phyloP scores from a whole-genome alignment of 2,113 vertebrate genomes.

The Equus przewalskii region DNA sequence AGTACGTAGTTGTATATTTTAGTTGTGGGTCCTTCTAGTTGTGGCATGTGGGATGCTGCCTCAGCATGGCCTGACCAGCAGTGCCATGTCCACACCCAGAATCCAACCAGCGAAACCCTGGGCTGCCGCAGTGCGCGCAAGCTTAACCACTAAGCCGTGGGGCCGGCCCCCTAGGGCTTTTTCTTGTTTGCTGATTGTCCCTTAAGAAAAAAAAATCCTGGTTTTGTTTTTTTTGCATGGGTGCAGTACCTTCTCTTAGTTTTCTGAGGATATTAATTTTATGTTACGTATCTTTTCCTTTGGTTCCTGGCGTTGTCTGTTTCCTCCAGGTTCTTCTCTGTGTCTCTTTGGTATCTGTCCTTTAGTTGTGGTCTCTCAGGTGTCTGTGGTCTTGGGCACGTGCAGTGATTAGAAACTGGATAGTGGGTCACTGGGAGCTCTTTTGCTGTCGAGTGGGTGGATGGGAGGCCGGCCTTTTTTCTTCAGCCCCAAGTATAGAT shows the following conservation, averaged over 20 bases:
- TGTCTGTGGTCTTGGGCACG: neutral
- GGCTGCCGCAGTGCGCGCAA: no score
- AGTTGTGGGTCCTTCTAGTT: no score
- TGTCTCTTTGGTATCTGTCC: neutral
- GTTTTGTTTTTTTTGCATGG: neutral
- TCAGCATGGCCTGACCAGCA: no score
- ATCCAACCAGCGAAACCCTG: no score
- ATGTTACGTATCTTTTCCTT: neutral
- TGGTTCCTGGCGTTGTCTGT: neutral
- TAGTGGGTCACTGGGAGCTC: neutral
- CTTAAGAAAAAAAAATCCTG: neutral
- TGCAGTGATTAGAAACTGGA: neutral
- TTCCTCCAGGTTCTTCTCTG: neutral
- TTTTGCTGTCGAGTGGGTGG: neutral
- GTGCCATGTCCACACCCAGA: no score
- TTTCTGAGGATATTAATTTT: neutral
- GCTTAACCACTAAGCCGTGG: no score
- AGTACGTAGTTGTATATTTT: no score
- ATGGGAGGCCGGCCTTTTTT: neutral
- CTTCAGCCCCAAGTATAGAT: neutral
- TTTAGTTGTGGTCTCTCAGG: neutral
- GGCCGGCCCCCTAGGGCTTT: neutral
- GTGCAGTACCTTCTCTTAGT: neutral
- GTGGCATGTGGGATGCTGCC: no score
- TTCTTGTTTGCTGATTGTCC: neutral